Evolutionary conservation across 2,113 vertebrate species (phyloP).

Genomic region (Gobius niger): DNA sequence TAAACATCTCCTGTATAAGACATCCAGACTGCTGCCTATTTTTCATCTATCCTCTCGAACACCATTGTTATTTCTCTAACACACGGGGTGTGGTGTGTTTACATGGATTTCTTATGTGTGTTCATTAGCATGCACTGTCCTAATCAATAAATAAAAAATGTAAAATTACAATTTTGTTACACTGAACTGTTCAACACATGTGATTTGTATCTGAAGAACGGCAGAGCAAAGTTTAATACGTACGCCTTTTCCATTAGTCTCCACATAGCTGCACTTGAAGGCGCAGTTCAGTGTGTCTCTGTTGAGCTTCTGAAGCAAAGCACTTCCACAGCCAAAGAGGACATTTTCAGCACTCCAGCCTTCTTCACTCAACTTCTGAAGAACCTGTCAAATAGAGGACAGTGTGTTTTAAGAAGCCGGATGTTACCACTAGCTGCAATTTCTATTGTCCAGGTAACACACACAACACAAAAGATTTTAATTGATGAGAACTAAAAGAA

Average conservation of each 20-base stretch:
- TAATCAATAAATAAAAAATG: no score
- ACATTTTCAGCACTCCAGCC: conserved; percentile 79
- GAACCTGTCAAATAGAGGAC: conserved; percentile 59
- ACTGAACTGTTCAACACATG: neutral
- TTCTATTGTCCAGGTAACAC: neutral
- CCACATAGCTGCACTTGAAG: conserved; percentile 81
- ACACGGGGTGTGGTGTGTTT: no score
- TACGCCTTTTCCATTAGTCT: conserved; percentile 75
- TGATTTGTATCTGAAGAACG: neutral
- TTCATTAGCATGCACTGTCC: no score
- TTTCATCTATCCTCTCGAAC: no score
- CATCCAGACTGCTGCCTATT: no score
- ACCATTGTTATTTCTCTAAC: no score
- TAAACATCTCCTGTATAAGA: no score
- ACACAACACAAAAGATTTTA: neutral
- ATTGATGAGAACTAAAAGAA: no score
- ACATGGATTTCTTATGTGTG: no score
- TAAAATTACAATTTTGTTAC: no score
- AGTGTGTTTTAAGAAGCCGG: neutral
- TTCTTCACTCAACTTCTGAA: conserved; percentile 71
- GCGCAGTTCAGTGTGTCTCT: conserved; percentile 78
- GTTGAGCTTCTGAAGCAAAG: conserved; percentile 79
- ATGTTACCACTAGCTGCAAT: neutral
- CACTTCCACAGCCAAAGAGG: conserved; percentile 75
- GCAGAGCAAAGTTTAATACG: conserved; percentile 5